Percentiles rank a stretch among this genome's conserved stretches.
phyloP scores from a whole-genome alignment of 2,797 vertebrate species.

The Lophotriccus pileatus region DNA sequence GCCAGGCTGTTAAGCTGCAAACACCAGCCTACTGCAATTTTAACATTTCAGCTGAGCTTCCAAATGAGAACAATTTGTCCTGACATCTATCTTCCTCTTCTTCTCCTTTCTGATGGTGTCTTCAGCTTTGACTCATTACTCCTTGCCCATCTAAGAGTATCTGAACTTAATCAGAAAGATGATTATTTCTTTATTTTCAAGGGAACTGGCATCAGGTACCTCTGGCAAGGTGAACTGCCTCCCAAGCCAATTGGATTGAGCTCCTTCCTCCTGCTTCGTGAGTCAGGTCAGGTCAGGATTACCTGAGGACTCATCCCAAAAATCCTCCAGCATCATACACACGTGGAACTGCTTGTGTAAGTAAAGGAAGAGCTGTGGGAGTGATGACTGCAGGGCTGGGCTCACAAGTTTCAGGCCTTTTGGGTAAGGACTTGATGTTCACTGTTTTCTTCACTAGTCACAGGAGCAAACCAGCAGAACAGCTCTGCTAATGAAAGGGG shows the following conservation, averaged over 20 bases:
- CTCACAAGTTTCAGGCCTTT: background rate
- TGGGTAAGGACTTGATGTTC: background rate
- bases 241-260: slow-evolving; percentile 19
- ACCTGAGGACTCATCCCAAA: slow-evolving; percentile 10
- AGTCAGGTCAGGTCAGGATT: slow-evolving; percentile 47
- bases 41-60: background rate
- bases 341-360: background rate
- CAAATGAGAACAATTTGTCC: background rate
- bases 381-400: background rate
- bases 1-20: background rate
- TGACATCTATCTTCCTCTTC: background rate
- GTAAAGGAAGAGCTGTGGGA: background rate
- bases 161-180: slow-evolving; percentile 20
- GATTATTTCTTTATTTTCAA: slow-evolving; percentile 37
- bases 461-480: background rate
- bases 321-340: background rate
- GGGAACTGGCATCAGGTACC: background rate
- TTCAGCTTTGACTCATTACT: background rate
- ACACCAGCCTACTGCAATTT: fast-evolving
- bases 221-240: background rate
- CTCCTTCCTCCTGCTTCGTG: background rate
- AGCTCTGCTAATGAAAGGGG: background rate
- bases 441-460: background rate
- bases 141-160: background rate
- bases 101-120: background rate